Percentiles rank a stretch among this genome's conserved stretches.
Evolutionary conservation across 2,888 invertebrate genomes (phyloP).

Genomic region (Liopterus haemorrhoidalis): DNA sequence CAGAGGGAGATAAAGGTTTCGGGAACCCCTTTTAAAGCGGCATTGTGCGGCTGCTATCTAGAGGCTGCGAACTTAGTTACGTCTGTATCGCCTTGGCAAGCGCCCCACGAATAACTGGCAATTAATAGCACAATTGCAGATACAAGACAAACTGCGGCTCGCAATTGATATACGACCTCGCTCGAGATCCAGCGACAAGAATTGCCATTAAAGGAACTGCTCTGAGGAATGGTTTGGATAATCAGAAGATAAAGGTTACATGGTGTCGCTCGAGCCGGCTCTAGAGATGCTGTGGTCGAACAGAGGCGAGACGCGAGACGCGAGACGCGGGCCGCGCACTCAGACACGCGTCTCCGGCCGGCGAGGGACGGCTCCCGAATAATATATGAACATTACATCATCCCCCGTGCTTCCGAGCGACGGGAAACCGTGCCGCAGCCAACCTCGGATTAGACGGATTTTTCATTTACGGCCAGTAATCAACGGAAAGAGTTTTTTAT

Average conservation of each 20-base stretch:
- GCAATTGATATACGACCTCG: constrained; percentile 18
- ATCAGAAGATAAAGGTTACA: constrained; percentile 24
- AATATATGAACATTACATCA: constrained; percentile 25
- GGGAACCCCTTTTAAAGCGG: constrained; percentile 19
- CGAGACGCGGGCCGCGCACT: not conserved
- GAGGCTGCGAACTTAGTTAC: constrained; percentile 1
- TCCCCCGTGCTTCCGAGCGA: not conserved
- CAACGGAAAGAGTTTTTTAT: constrained; percentile 18
- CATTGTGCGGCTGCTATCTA: constrained; percentile 2
- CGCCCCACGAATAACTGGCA: constrained; percentile 6
- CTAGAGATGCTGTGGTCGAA: constrained; percentile 9
- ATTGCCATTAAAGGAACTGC: constrained; percentile 19
- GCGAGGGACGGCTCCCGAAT: constrained; percentile 1
- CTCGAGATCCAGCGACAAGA: constrained; percentile 16
- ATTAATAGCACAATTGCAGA: constrained; percentile 19
- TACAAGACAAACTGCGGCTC: constrained; percentile 18
- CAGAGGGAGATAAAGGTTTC: constrained; percentile 13
- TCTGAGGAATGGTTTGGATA: constrained; percentile 19
- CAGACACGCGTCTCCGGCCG: not conserved
- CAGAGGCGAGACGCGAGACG: not conserved
- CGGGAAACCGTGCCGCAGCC: constrained; percentile 9
- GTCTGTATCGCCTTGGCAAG: constrained; percentile 6
- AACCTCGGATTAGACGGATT: constrained; percentile 19
- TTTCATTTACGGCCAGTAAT: constrained; percentile 22
- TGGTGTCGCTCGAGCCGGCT: constrained; percentile 16